Base-by-base conservation (phyloP, 1,140 invertebrate genomes). In the Tribolium madens region DNA sequence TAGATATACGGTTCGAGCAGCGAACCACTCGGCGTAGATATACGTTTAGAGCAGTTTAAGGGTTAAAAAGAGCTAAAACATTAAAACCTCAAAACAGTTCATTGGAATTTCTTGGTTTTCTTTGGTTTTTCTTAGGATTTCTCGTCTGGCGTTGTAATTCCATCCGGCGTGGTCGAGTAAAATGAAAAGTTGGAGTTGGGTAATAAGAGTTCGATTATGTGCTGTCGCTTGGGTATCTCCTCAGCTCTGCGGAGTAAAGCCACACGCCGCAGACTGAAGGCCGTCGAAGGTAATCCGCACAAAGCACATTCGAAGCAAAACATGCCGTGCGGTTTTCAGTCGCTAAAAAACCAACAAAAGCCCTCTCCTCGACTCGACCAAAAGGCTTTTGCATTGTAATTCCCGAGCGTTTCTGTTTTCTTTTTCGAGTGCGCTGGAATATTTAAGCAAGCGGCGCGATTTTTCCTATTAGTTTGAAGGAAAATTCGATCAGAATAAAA, bases 261-360 rank as follows among this genome's bases (percentile, higher is more conserved):
- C 77, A 47, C 68, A 72, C 76, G 46, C 64, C 73, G 50, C 73
- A 68, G 73, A 76, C 77, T 71, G 73, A 75, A 76, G 73, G 73
- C 69, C 73, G 74, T 76, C 74, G 74, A 78, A 76, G 74, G 77
- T 78, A 78, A 78, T 78, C 77, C 77, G 36, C 46, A 71, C 50
- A 48, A 78, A 73, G 74, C 75, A 76, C 74, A 73, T 76, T 57
- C 70, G 69, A 78, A 76, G 72, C 77, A 78, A 78, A 78, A 76
- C 77, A 76, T 76, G 77, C 69, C 77, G 31, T 76, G 77, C 69
- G 77, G 77, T 76, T 78, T 78, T 12, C 10, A 52, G 47, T 52
- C 17, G 17, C 42, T 48, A 71, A 71, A 52, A 52, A 71, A 71
- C 69, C 42, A 47, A 71, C 42, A 21, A 71, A 71, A 47, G 69